A percentile compares a stretch with the other conserved stretches of the same genome.
Evolutionary conservation across 2,888 invertebrate genomes (phyloP).

Genomic region (Drosophila incognita): DNA sequence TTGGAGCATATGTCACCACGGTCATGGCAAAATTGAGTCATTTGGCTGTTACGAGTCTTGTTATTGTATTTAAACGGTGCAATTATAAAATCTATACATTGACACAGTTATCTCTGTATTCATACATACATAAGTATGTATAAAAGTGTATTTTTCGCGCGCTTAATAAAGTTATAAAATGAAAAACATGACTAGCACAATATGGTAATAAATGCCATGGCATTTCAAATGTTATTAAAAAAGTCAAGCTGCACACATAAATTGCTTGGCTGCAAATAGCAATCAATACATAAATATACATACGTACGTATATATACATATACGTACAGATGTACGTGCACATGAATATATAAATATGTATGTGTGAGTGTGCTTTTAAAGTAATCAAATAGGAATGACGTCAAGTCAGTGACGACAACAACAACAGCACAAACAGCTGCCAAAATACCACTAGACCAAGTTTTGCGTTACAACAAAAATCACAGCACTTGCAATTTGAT

Average conservation of each 20-base stretch:
- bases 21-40: slow-evolving; percentile 47
- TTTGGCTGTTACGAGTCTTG: slow-evolving; percentile 35
- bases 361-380: slow-evolving; percentile 17
- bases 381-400: slow-evolving; percentile 57
- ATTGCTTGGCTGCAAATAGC: slow-evolving; percentile 66
- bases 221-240: slow-evolving; percentile 78
- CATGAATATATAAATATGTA: slow-evolving; percentile 19
- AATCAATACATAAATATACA: slow-evolving; percentile 50
- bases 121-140: slow-evolving; percentile 6
- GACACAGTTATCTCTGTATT: slow-evolving; percentile 60
- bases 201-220: slow-evolving; percentile 80
- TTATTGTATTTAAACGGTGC: slow-evolving; percentile 56
- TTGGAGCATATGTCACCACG: slow-evolving; percentile 15
- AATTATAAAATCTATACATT: slow-evolving; percentile 65
- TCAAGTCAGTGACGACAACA: slow-evolving; percentile 48
- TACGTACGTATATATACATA: neutral
- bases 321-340: slow-evolving; percentile 1
- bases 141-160: slow-evolving; percentile 55
- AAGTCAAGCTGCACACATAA: slow-evolving; percentile 68
- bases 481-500: slow-evolving; percentile 59
- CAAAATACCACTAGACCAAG: slow-evolving; percentile 63
- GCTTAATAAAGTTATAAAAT: slow-evolving; percentile 70
- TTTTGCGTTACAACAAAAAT: slow-evolving; percentile 62
- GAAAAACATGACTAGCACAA: slow-evolving; percentile 64
- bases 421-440: slow-evolving; percentile 44